Evolutionary conservation across 2,797 vertebrate genomes (phyloP).

Genomic region (Eulemur coronatus): DNA sequence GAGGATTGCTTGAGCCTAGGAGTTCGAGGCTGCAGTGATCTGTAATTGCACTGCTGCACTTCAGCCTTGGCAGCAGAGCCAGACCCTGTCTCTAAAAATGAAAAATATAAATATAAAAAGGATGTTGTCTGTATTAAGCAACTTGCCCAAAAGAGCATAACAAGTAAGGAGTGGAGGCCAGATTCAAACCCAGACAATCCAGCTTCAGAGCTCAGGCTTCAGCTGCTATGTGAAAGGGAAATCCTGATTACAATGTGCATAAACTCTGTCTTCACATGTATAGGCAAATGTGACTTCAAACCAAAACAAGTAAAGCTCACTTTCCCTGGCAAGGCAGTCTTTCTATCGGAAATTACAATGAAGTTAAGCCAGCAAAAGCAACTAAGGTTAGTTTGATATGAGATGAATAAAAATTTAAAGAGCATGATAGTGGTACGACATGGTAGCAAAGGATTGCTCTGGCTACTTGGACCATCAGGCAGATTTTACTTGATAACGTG

Average conservation of each 20-base stretch:
- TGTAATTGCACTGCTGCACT: background rate
- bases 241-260: background rate
- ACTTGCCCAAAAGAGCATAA: background rate
- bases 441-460: background rate
- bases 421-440: background rate
- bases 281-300: background rate
- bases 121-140: background rate
- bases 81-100: background rate
- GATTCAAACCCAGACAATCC: background rate
- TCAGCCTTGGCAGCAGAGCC: background rate
- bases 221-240: background rate
- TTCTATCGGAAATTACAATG: background rate
- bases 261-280: background rate
- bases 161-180: background rate
- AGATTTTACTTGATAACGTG: slow-evolving; percentile 28
- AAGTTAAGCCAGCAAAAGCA: slow-evolving; percentile 14
- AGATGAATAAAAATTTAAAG: background rate
- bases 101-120: background rate
- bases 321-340: background rate
- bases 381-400: background rate
- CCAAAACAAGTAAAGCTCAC: background rate
- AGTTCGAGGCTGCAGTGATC: background rate
- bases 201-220: background rate
- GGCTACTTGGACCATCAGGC: background rate
- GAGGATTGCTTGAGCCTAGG: background rate